Evolutionary conservation across 2,113 vertebrate genomes (phyloP), one percentile per base, ranked within the genome.

Genomic region (Calidris pygmaea): DNA sequence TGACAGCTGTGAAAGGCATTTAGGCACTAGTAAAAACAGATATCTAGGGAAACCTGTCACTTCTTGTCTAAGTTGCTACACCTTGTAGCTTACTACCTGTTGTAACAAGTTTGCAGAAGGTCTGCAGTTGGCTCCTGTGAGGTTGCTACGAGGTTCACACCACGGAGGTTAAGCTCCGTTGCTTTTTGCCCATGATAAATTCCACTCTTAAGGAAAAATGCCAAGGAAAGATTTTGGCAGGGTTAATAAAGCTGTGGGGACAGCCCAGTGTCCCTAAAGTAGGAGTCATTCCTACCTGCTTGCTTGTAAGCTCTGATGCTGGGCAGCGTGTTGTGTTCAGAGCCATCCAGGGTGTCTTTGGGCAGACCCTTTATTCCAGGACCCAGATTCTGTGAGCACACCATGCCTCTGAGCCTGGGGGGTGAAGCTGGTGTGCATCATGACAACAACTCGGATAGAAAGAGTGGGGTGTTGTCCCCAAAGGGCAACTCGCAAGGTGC

Each of bases 351-450:
- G 29, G 4, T 15, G 22, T 71, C 66, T 71, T 60, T 71, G 70
- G 68, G 30, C 41, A 39, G 27, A 47, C 14, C 24, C 35, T 62
- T 41, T 85, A 29, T 55, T 65, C 47, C 58, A 82, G 70, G 19
- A 35, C n/a, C 5, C 41, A 9, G 8, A 18, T 17, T 8, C 23
- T 10, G 9, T 52, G 39, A 47, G 20, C 0, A 0, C 65, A 30
- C 20, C 21, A 3, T 53, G 63, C 12, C 58, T 65, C 68, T 52
- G 72, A 84, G 82, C 19, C 52, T 15, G 32, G 6, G 7, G 1
- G 8, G 1, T 41, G 56, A 85, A 45, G 37, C 2, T 55, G 74
- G 7, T 41, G 29, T 55, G 50, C n/a, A 8, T 14, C 1, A 0
- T 34, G 34, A 34, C 30, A n/a, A 47, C 29, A 88, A 2, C 17